Base-by-base conservation (phyloP, 2,113 vertebrate species). In the Microtus richardsoni region DNA sequence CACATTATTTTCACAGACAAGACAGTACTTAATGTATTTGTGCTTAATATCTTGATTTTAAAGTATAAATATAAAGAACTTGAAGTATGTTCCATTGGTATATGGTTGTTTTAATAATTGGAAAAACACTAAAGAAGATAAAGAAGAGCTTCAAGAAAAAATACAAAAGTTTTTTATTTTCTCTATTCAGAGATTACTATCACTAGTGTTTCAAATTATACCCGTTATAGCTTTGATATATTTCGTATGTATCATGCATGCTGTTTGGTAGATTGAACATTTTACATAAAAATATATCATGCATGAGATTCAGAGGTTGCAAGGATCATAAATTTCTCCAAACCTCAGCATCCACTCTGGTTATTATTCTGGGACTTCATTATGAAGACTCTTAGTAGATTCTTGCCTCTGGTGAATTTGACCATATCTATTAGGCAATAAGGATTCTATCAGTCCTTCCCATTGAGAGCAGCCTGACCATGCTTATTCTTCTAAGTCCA, bases 221-320 rank as follows among this genome's bases (percentile, higher is more conserved):
- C 4, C 6, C n/a, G 41, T 74, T 24, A 91, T 5, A 54, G 71
- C 7, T 77, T 84, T 86, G 6, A 68, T 83, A 60, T 78, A 77
- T 79, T 95, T 80, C 44, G 8, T 80, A 49, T 49, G 16, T 71
- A 64, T 71, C 60, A 54, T 78, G 8, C 33, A 52, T n/a, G 75
- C 30, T 44, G 2, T 74, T 96, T 47, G 41, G 47, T 60, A 96
- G 54, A 93, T 30, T 91, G 41, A 86, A 52, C 36, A 71, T 44
- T 95, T 95, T 79, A 87, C 73, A 49, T 93, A 93, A 95, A 96
- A 94, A 21, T 26, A 83, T 68, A 80, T 93, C 54, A 52, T 84
- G 74, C 83, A 84, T 89, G 84, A 96, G 80, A 91, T 8, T 95
- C 80, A 92, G 52, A 95, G 91, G 60, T 19, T 85, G 16, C 49